Conservation (phyloP, 2,888 invertebrate genomes). For the Nephrotoma flavescens region DNA sequence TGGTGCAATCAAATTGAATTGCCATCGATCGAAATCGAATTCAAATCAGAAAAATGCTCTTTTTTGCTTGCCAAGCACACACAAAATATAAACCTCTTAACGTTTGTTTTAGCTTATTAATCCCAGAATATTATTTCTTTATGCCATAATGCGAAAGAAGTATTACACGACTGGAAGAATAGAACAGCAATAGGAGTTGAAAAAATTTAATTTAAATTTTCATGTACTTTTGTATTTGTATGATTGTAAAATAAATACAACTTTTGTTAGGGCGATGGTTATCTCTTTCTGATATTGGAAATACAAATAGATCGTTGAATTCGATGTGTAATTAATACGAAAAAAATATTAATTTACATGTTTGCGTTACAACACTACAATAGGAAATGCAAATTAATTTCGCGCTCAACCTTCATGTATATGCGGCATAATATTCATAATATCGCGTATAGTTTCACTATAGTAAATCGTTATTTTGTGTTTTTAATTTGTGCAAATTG, state of each 20-base stretch:
- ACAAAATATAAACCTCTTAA: neutral
- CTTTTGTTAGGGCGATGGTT: neutral
- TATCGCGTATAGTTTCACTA: neutral
- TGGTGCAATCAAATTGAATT: neutral
- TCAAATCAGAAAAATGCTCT: neutral
- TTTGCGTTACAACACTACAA: neutral
- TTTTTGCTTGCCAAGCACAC: neutral
- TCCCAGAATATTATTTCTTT: neutral
- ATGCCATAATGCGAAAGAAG: neutral
- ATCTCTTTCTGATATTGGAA: neutral
- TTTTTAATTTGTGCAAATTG: neutral
- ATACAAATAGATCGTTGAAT: neutral
- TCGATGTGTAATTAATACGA: neutral
- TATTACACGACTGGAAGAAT: neutral
- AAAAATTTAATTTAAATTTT: neutral
- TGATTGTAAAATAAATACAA: neutral
- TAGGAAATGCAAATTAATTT: neutral
- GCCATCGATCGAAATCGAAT: neutral
- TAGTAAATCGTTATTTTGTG: neutral
- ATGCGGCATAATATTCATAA: neutral
- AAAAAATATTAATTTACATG: neutral
- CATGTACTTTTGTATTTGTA: neutral
- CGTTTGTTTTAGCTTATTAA: neutral
- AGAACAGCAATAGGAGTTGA: neutral
- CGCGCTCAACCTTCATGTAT: neutral